Percentiles rank a stretch among this genome's conserved stretches.
phyloP scores from a whole-genome alignment of 92 coral and sea anemone genomes.

The Phenganax subtilis region DNA sequence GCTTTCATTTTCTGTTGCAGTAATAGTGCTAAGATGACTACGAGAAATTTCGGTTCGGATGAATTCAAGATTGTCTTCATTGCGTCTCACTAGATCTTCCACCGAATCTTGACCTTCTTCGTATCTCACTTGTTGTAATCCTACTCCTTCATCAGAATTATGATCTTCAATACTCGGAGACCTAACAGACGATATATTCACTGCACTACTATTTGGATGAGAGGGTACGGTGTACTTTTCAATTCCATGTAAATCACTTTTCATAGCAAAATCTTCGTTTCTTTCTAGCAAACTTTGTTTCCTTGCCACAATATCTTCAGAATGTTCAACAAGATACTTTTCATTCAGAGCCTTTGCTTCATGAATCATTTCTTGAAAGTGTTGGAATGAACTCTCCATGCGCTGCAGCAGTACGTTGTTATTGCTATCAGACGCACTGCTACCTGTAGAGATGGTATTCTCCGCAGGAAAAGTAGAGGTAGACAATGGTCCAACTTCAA shows the following conservation, averaged over 20 bases:
- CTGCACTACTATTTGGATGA: too few species aligned
- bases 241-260: too few species aligned
- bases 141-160: not conserved
- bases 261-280: too few species aligned
- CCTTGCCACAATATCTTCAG: too few species aligned
- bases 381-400: slow-evolving; percentile 34
- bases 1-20: not conserved
- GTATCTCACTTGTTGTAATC: not conserved
- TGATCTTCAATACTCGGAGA: not conserved
- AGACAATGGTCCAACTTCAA: slow-evolving; percentile 23
- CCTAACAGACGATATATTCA: too few species aligned
- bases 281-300: too few species aligned
- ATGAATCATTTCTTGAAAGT: slow-evolving; percentile 38
- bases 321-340: slow-evolving; percentile 1
- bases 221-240: too few species aligned
- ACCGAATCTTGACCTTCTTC: not conserved
- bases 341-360: slow-evolving; percentile 31
- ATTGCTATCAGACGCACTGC: slow-evolving; percentile 34
- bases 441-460: slow-evolving; percentile 10
- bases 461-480: slow-evolving; percentile 12
- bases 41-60: not conserved
- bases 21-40: not conserved
- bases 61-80: not conserved
- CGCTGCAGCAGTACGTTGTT: slow-evolving; percentile 24
- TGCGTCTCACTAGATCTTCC: not conserved